phyloP scores from a whole-genome alignment of 2,113 vertebrate species.

The Brienomyrus longianalis region DNA sequence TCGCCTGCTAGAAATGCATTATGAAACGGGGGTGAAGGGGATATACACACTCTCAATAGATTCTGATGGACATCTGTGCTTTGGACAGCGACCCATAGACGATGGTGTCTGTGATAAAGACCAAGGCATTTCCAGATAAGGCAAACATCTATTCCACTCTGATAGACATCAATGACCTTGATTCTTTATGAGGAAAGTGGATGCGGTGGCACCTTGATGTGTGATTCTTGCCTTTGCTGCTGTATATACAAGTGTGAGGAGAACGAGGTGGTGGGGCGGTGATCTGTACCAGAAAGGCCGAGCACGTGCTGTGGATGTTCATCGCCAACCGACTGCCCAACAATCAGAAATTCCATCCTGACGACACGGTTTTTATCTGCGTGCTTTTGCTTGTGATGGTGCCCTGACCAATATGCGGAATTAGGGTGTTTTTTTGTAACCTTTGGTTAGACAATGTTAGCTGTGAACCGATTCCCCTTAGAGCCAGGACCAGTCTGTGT shows the following conservation, averaged over 20 bases:
- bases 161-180: background rate
- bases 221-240: background rate
- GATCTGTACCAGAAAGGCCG: background rate
- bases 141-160: background rate
- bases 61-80: background rate
- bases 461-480: background rate
- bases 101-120: slow-evolving; percentile 6
- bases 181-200: background rate
- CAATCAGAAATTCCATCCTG: background rate
- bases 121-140: slow-evolving; percentile 5
- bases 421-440: background rate
- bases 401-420: background rate
- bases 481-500: background rate
- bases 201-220: background rate
- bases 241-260: background rate
- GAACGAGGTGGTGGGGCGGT: background rate
- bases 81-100: background rate
- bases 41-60: background rate
- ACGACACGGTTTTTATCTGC: background rate
- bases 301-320: background rate
- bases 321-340: background rate
- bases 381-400: background rate
- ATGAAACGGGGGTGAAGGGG: background rate
- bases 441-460: background rate
- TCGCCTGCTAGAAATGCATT: background rate